Base-by-base conservation (phyloP, 1,140 invertebrate species). In the Orussus abietinus region DNA sequence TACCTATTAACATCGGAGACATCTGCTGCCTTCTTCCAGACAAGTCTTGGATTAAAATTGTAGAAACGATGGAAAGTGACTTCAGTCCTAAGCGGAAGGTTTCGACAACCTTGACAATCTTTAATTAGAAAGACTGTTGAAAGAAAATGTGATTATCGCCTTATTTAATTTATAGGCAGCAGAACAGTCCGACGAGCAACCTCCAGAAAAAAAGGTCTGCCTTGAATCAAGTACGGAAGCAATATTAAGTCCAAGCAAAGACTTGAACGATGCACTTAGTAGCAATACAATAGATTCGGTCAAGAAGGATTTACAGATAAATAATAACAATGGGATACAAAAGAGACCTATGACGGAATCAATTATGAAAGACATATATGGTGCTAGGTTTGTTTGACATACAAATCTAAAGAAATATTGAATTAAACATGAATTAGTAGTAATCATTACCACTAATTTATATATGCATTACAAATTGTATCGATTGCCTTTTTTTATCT, bases 31-130 rank as follows among this genome's bases (percentile, higher is more conserved):
- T 60, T 5, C 9, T 52, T 19, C 48, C 45, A 10, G 29, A 48
- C 10, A 62, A 52, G 47, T 56, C 51, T 54, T 62, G 53, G 48
- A 54, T 62, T 33, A 60, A 53, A 47, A 19, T 62, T 26, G 22
- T 57, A 34, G 32, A 46, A 1, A 48, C 4, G 1, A 44, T 46
- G 46, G 48, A 55, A 22, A 32, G 17, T 29, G 40, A 31, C 12
- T n/a, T n/a, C n/a, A 48, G 47, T 28, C 12, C 32, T 4, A 31
- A 20, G 4, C 15, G 52, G 57, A 41, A 55, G 56, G 49, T n/a
- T n/a, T n/a, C n/a, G n/a, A n/a, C n/a, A 53, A 56, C 40, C 50
- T 54, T 51, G 10, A 7, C 22, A 14, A 15, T 29, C 9, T 13
- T 18, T 22, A 22, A 33, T 15, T 33, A 13, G 19, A 17, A 11